Percentiles rank a stretch among this genome's conserved stretches.
Evolutionary conservation across 2,797 vertebrate species (phyloP).

Genomic region (Sciaenops ocellatus): DNA sequence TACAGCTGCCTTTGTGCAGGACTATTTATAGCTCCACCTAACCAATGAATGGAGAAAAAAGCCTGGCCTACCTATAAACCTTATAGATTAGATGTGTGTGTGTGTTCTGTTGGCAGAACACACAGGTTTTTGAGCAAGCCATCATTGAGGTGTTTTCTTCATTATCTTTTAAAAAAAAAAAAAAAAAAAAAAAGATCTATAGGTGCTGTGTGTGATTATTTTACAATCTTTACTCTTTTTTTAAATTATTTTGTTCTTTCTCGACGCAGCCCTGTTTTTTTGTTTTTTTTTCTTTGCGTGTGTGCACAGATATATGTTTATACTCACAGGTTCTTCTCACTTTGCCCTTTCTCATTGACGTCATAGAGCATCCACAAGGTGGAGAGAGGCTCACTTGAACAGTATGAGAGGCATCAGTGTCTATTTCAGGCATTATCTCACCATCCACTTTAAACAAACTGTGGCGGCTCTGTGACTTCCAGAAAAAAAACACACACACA

Average conservation of each 20-base stretch:
- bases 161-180: slow-evolving; percentile 17
- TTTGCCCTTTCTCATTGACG: slow-evolving; percentile 51
- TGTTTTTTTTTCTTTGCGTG: not conserved
- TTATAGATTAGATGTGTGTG: slow-evolving; percentile 64
- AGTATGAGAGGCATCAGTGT: slow-evolving; percentile 21
- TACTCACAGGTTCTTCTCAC: slow-evolving; percentile 31
- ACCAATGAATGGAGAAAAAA: slow-evolving; percentile 69
- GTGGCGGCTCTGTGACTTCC: slow-evolving; percentile 13
- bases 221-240: slow-evolving; percentile 3
- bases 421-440: slow-evolving; percentile 32
- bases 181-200: not conserved
- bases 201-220: slow-evolving; percentile 19
- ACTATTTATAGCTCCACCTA: slow-evolving; percentile 82
- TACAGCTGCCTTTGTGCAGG: slow-evolving; percentile 80
- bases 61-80: slow-evolving; percentile 71
- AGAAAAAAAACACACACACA: not conserved
- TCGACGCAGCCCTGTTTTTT: not conserved
- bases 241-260: slow-evolving; percentile 18
- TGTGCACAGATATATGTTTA: slow-evolving; percentile 18
- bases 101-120: slow-evolving; percentile 36
- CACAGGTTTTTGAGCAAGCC: slow-evolving; percentile 40
- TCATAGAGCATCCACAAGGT: slow-evolving; percentile 53
- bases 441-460: slow-evolving; percentile 20
- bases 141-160: slow-evolving; percentile 45
- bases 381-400: slow-evolving; percentile 27